Evolutionary conservation across 64 coral and sea anemone genomes (phyloP), one percentile per base, ranked within the genome.

Genomic region (Anthopleura sola): DNA sequence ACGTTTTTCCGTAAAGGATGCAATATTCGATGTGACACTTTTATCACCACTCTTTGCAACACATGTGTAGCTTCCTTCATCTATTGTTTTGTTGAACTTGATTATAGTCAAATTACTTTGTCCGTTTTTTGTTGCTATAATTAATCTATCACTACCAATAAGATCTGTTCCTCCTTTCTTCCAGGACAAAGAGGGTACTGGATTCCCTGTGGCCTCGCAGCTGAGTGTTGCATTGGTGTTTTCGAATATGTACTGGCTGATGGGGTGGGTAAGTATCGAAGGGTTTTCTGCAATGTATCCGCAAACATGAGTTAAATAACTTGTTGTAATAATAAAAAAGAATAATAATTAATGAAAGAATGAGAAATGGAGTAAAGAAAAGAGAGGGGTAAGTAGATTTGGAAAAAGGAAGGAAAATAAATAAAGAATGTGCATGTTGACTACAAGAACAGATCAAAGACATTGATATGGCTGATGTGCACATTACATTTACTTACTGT

Each of bases 11-110:
- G 49, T 71, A 0, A 90, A 58, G 11, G 1, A 18, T n/a, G 82
- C 88, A 29, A 47, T 20, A 76, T 82, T 16, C 18, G 82, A 90
- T 21, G 36, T 24, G 36, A 9, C 39, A 37, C 0, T 89, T 19
- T 66, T 62, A 0, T 46, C 29, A 17, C 34, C 76, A 37, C 55
- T 44, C 33, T 49, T 76, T 17, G 68, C 88, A 2, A 32, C 38
- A 58, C 88, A 90, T 75, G 26, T 36, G 36, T 84, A 90, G 32
- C 57, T 69, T 12, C 48, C 78, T 33, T 34, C 53, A 39, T 90
- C 88, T 14, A 12, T 32, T 7, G 15, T 17, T 53, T 53, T 75
- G 31, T 2, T 55, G 24, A 90, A 9, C 38, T 11, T 37, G 7
- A 37, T 90, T 14, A 90, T 84, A 20, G 24, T 55, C 68, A 90